phyloP scores from a whole-genome alignment of 2,797 vertebrate species.

The Pteropus rufus region DNA sequence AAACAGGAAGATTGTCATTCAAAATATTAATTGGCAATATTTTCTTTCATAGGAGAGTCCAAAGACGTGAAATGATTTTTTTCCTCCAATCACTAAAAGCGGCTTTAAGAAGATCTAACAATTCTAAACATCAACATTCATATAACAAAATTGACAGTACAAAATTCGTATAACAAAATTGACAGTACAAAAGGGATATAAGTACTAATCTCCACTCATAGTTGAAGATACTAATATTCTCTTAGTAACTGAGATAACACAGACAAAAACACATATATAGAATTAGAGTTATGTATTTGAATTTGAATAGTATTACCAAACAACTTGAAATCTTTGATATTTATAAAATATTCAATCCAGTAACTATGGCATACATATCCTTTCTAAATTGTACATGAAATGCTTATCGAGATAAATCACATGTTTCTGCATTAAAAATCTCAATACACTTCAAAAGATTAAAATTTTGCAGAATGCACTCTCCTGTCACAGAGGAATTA shows the following conservation, averaged over 20 bases:
- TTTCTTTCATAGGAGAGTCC: background rate
- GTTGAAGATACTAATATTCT: background rate
- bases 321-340: background rate
- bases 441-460: background rate
- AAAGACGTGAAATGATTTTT: background rate
- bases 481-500: background rate
- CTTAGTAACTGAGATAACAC: background rate
- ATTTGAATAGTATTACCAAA: background rate
- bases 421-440: fast-evolving
- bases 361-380: background rate
- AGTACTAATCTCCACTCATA: background rate
- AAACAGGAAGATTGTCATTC: background rate
- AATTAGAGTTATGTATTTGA: background rate
- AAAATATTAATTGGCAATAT: background rate
- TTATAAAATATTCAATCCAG: background rate
- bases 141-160: background rate
- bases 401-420: background rate
- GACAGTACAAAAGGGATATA: background rate
- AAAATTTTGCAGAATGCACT: background rate
- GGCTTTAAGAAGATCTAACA: background rate
- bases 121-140: background rate
- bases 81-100: background rate
- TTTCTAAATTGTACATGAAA: background rate
- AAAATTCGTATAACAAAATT: background rate
- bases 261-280: background rate